Evolutionary conservation across 2,888 invertebrate genomes (phyloP).

Genomic region (Horisme vitalbata): DNA sequence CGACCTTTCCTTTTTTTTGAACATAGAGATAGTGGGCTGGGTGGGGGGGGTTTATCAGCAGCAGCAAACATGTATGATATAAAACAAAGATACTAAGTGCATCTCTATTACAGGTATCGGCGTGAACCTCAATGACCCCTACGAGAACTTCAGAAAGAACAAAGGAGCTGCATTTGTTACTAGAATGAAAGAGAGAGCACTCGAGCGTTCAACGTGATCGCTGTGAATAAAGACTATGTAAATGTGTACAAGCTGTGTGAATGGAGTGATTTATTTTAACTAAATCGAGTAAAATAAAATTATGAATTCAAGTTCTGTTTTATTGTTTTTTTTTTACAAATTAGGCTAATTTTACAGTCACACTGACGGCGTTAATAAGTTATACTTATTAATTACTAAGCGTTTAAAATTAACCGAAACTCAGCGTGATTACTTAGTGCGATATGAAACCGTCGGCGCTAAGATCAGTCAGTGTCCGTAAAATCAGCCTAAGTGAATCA

Average conservation of each 20-base stretch:
- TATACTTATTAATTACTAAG: too few species aligned
- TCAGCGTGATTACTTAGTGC: too few species aligned
- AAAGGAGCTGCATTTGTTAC: conserved; percentile 97
- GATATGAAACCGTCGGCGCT: too few species aligned
- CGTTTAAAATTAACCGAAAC: too few species aligned
- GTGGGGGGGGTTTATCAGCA: too few species aligned
- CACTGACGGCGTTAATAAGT: too few species aligned
- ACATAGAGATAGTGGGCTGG: too few species aligned
- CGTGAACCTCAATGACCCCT: conserved; percentile 95
- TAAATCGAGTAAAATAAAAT: conserved; percentile 73
- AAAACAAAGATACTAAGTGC: not conserved
- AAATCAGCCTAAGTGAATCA: too few species aligned
- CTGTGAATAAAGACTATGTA: conserved; percentile 55
- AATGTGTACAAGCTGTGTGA: conserved; percentile 74
- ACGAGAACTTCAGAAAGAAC: conserved; percentile 98
- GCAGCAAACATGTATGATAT: too few species aligned
- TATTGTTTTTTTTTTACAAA: conserved; percentile 33
- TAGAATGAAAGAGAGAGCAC: conserved; percentile 94
- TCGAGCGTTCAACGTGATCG: conserved; percentile 85
- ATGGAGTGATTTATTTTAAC: conserved; percentile 76
- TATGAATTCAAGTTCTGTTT: conserved; percentile 53
- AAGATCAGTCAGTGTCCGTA: too few species aligned
- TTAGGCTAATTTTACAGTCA: too few species aligned
- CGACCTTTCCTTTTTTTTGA: too few species aligned
- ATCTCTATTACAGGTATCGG: conserved; percentile 88